Evolutionary conservation across 1,140 invertebrate species (phyloP).

Genomic region (Conopomorpha cramerella): DNA sequence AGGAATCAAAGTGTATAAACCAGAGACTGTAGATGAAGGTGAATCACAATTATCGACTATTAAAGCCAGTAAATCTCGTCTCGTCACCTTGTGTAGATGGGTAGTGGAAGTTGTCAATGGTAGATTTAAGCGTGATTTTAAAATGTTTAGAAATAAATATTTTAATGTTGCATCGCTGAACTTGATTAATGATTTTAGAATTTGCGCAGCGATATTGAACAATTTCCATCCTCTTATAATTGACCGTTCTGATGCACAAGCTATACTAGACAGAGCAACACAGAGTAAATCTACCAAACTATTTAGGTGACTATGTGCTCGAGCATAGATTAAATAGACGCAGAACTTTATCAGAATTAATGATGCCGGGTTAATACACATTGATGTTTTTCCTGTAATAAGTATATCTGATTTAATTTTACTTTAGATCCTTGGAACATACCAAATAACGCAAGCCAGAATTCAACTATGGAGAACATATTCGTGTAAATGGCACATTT

Average conservation of each 20-base stretch:
- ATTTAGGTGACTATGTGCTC: too few relatives aligned
- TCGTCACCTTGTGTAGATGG: slow-evolving; percentile 1
- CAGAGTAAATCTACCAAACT: too few relatives aligned
- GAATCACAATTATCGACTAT: not conserved
- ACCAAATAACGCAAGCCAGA: slow-evolving; percentile 10
- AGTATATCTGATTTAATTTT: slow-evolving; percentile 4
- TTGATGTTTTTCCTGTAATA: too few relatives aligned
- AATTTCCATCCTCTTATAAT: slow-evolving; percentile 2
- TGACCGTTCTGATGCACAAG: too few relatives aligned
- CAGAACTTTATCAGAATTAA: too few relatives aligned
- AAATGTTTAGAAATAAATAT: slow-evolving; percentile 3
- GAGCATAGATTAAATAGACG: too few relatives aligned
- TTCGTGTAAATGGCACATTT: slow-evolving; percentile 6
- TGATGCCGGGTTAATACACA: too few relatives aligned
- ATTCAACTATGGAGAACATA: slow-evolving; percentile 10
- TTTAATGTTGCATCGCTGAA: not conserved
- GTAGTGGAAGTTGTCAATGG: too few relatives aligned
- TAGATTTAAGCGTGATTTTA: not conserved
- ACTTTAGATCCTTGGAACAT: slow-evolving; percentile 6
- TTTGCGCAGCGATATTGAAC: not conserved
- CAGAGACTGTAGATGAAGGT: not conserved
- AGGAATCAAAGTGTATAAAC: not conserved
- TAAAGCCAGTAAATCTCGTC: not conserved
- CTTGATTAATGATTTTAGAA: not conserved
- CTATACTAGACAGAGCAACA: too few relatives aligned